Base-by-base conservation (phyloP, 2,113 vertebrate species). In the Cryptotis parvus region DNA sequence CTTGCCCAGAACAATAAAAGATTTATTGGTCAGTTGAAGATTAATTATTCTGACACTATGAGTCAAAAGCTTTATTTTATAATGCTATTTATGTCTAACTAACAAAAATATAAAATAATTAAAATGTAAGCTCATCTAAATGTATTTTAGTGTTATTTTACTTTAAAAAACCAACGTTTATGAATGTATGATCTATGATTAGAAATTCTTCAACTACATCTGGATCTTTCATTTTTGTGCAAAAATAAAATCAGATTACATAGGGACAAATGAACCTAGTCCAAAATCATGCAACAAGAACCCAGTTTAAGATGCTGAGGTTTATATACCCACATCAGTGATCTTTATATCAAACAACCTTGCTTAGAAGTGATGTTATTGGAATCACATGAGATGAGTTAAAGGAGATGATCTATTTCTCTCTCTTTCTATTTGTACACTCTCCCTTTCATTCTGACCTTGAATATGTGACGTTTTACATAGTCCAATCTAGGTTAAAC, bases 401-500 rank as follows among this genome's bases (percentile, higher is more conserved):
- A 77, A 86, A 76, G 33, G 80, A 29, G 7, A 78, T 94, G n/a
- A n/a, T n/a, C n/a, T n/a, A n/a, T n/a, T n/a, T n/a, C n/a, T n/a
- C n/a, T n/a, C n/a, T n/a, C 79, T 89, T 45, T 75, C 4, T 49
- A 31, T 66, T 49, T 90, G 43, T 63, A 9, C 58, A 85, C 33
- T 89, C 27, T 66, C 31, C 8, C 37, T 68, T 72, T n/a, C 55
- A 66, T 84, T 75, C 74, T 70, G 65, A 73, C 22, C 3, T 72
- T 8, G 3, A 72, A 66, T 75, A 6, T 20, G 5, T 73, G 24
- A 9, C 29, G 9, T 43, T 87, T 87, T 15, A 20, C 52, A 20
- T 75, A 61, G n/a, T 18, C 35, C 61, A 45, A 11, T 7, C 61
- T 1, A 84, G n/a, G 37, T 66, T 52, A 52, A 96, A 95, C 96